phyloP scores from a whole-genome alignment of 2,888 invertebrate genomes.

The Leptarthrus brevirostris region DNA sequence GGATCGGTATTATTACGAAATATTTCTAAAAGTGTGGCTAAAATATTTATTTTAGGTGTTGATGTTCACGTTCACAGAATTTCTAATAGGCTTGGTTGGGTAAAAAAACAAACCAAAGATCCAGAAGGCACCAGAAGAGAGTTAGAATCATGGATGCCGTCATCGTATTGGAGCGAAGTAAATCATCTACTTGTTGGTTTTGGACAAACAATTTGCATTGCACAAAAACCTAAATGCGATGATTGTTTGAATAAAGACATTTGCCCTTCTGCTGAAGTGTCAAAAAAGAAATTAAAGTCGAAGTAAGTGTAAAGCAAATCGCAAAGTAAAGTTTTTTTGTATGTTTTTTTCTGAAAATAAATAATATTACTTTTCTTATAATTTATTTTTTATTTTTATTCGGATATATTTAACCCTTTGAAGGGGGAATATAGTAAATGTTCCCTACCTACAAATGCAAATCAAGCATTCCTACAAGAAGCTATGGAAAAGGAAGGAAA shows the following conservation, averaged over 20 bases:
- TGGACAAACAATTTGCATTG: conserved; percentile 92
- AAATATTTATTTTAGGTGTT: conserved; percentile 74
- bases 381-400: no score
- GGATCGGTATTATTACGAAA: conserved; percentile 84
- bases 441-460: no score
- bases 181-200: conserved; percentile 96
- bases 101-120: conserved; percentile 76
- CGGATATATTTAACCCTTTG: no score
- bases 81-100: conserved; percentile 90
- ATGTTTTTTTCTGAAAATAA: no score
- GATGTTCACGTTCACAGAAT: conserved; percentile 99
- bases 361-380: no score
- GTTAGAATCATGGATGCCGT: conserved; percentile 90
- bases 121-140: conserved; percentile 89
- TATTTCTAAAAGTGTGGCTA: no score
- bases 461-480: no score
- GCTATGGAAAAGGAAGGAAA: no score
- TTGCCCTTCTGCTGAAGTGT: conserved; percentile 74
- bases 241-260: conserved; percentile 84
- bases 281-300: background rate
- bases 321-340: background rate
- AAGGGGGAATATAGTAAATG: no score
- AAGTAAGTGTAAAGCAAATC: background rate
- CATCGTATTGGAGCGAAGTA: conserved; percentile 84
- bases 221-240: conserved; percentile 83